phyloP scores from a whole-genome alignment of 2,797 vertebrate species.

The Poeciliopsis paucimaculata region DNA sequence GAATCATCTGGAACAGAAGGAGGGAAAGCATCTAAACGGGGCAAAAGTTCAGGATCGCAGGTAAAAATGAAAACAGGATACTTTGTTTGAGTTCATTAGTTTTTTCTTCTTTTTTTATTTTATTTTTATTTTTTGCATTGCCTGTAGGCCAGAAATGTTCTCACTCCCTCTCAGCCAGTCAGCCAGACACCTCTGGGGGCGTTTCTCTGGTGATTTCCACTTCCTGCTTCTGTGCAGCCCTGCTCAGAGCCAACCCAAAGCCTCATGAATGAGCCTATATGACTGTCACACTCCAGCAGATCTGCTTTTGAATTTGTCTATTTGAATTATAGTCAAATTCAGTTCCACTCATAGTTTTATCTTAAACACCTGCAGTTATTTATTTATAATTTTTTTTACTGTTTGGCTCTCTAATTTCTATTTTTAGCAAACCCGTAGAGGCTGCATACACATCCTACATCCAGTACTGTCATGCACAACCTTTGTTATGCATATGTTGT shows the following conservation, averaged over 20 bases:
- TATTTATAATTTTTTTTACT: slow-evolving; percentile 30
- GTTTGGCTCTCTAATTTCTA: slow-evolving; percentile 9
- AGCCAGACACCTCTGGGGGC: slow-evolving; percentile 77
- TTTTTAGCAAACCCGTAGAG: slow-evolving; percentile 30
- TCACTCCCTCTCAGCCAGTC: slow-evolving; percentile 47
- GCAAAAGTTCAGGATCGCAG: slow-evolving; percentile 96
- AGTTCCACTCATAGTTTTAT: slow-evolving; percentile 35
- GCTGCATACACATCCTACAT: slow-evolving; percentile 17
- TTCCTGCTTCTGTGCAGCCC: slow-evolving; percentile 79
- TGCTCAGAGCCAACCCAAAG: slow-evolving; percentile 56
- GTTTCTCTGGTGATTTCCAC: slow-evolving; percentile 77
- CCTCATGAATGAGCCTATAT: slow-evolving; percentile 65
- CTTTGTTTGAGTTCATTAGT: slow-evolving; percentile 58
- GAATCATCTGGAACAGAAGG: slow-evolving; percentile 96
- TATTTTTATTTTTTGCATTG: slow-evolving; percentile 37
- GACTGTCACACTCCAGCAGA: slow-evolving; percentile 66
- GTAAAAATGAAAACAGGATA: slow-evolving; percentile 74
- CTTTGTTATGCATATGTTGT: slow-evolving; percentile 21
- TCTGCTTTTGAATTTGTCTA: slow-evolving; percentile 57
- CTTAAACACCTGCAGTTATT: slow-evolving; percentile 32
- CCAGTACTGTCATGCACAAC: slow-evolving; percentile 16
- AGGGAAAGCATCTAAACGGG: slow-evolving; percentile 95
- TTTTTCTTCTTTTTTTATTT: not conserved
- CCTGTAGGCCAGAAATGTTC: slow-evolving; percentile 59
- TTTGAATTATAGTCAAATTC: slow-evolving; percentile 53